These are phyloP conservation scores for Bhutanitis thaidina DNA, from an alignment of 2,888 invertebrate species.

Conservation along the genomic window DNA sequence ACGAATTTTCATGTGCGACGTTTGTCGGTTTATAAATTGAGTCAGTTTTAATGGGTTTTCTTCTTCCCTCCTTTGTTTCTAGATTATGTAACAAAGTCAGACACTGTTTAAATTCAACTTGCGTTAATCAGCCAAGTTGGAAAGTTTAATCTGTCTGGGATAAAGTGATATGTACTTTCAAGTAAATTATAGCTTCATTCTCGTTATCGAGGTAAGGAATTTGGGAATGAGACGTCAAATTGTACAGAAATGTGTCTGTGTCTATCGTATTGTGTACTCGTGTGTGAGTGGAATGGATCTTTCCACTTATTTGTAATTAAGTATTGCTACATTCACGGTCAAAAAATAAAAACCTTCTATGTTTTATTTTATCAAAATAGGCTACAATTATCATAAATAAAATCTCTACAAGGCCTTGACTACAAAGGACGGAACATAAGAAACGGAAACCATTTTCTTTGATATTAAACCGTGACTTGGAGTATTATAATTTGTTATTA, in stretches of 20 bases:
- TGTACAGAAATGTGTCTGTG: background rate
- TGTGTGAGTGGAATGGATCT: background rate
- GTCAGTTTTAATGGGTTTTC: conserved; percentile 40
- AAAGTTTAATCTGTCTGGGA: conserved; percentile 26
- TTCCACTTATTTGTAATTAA: conserved; percentile 5
- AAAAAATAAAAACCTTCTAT: background rate
- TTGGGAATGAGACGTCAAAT: conserved; percentile 16
- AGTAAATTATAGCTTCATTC: conserved; percentile 19
- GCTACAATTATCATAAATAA: background rate
- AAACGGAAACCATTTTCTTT: background rate
- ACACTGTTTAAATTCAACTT: conserved; percentile 35
- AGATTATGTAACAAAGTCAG: conserved; percentile 35
- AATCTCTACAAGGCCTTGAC: background rate
- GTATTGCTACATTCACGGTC: background rate
- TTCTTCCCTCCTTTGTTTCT: conserved; percentile 33
- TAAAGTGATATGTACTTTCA: conserved; percentile 21
- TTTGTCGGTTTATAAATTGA: conserved; percentile 23
- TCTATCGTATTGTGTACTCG: background rate
- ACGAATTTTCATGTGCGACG: conserved; percentile 22
- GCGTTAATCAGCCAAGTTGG: conserved; percentile 36
- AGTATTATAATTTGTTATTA: conserved; percentile 1
- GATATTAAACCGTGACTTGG: conserved; percentile 10
- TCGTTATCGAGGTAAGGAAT: conserved; percentile 19
- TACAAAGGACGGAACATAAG: too few species aligned
- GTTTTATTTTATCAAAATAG: too few species aligned